Evolutionary conservation across 1,140 invertebrate species (phyloP), one percentile per base, ranked within the genome.

Genomic region (Microvelia longipes): DNA sequence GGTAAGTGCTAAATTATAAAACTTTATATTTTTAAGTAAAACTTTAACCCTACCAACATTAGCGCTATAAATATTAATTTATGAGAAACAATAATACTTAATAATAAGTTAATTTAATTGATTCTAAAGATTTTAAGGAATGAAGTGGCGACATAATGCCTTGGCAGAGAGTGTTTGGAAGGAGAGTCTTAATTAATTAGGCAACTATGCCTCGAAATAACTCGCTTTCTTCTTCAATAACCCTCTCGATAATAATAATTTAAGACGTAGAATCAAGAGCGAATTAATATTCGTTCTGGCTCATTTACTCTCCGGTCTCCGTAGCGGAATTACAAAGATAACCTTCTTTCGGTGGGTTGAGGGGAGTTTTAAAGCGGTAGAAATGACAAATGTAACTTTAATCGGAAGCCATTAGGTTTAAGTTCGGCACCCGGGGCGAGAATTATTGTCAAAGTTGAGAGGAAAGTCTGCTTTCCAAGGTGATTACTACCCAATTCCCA

Each of bases 371-470:
- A 29, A 30, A 50, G 63, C n/a, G 19, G 68, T 25, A n/a, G 60
- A 65, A 65, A 71, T 71, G 70, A 71, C 70, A 71, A 71, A 71
- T 71, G 70, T 71, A 64, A 68, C 29, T 71, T 71, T 71, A 71
- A 71, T 71, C 70, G 70, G 70, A 71, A 71, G 67, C 70, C 66
- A 67, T 68, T 68, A 62, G 35, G 28, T 29, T 28, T 68, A 60
- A 28, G 67, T 71, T 66, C 60, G 70, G 66, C 66, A 71, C 50
- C 61, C 60, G 35, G 35, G 67, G 29, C 35, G 66, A 65, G 70
- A 71, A 68, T 71, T 71, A 71, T 71, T 71, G 70, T 71, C 67
- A 62, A 71, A 71, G 70, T 71, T 71, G 69, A 69, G 67, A 35
- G 11, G 15, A 67, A 50, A 50, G 35, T 50, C 35, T 50, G 35